Evolutionary conservation across 2,888 invertebrate genomes (phyloP), one percentile per base, ranked within the genome.

Genomic region (Galeopsomyia nigrocyanea): DNA sequence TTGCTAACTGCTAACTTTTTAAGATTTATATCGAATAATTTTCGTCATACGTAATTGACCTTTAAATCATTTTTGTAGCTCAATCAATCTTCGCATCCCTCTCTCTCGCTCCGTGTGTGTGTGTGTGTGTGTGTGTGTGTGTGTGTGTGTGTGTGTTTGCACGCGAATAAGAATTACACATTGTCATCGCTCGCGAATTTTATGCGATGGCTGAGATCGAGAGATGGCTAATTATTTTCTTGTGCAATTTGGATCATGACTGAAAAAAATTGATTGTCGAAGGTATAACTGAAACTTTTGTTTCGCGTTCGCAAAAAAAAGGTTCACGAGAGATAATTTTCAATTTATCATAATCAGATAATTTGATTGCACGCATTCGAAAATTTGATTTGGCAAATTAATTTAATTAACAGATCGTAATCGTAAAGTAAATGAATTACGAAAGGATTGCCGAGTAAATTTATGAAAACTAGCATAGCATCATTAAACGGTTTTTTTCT

Each of bases 11-110:
- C n/a, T n/a, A n/a, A n/a, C 50, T 22, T 53, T 39, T 6, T 14
- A 51, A 61, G 61, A 61, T 61, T 17, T 16, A 46, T 61, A 55
- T 55, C 61, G 26, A 56, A 47, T 61, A 26, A 17, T 56, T 62
- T 68, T 56, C 68, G 61, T 53, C 68, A 68, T 55, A 21, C 16
- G 22, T 56, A 62, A 68, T 67, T 53, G 31, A 68, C 49, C 55
- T 31, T 39, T 16, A 16, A 50, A 62, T 68, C 62, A 61, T 6
- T 55, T 56, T 56, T 63, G 51, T 56, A 53, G 51, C 53, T 56
- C 49, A 26, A 62, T 61, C 49, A 62, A 68, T 62, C 68, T 26
- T 22, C 26, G 39, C 53, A 7, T 31, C 39, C 10, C 61, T 17
- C 46, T 60, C 51, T n/a, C n/a, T n/a, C n/a, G n/a, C n/a, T n/a